Evolutionary conservation across 2,888 invertebrate species (phyloP).

Genomic region (Eustalomyia histrio): DNA sequence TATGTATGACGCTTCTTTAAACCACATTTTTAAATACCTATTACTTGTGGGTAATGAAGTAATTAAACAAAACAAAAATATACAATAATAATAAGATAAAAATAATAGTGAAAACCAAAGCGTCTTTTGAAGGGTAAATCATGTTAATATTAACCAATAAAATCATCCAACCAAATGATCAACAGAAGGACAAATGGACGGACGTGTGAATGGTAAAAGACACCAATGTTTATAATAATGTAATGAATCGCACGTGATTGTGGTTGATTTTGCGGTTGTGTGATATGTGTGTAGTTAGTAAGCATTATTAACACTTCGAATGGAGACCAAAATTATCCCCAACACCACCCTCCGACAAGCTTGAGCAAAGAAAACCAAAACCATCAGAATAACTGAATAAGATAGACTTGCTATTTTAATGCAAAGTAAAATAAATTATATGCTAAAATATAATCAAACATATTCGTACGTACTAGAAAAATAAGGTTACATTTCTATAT

Average conservation of each 20-base stretch:
- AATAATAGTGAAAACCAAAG: background rate
- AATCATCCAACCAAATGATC: conserved; percentile 13
- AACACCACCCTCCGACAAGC: background rate
- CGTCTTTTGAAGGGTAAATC: conserved; percentile 10
- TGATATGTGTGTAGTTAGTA: conserved; percentile 1
- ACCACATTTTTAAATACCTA: conserved; percentile 33
- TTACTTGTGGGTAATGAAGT: conserved; percentile 34
- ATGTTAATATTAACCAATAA: conserved; percentile 21
- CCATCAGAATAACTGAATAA: too few relatives aligned
- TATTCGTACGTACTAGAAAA: too few relatives aligned
- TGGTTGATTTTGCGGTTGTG: conserved; percentile 34
- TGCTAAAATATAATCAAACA: too few relatives aligned
- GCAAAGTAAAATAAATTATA: too few relatives aligned
- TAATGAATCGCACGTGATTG: conserved; percentile 5
- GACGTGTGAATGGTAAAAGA: too few relatives aligned
- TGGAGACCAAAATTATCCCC: conserved; percentile 3
- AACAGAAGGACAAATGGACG: background rate
- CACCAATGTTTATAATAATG: background rate
- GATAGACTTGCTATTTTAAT: too few relatives aligned
- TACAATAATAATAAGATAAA: background rate
- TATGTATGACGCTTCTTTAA: conserved; percentile 6
- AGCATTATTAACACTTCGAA: background rate
- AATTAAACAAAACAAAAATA: conserved; percentile 16
- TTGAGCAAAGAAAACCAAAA: too few relatives aligned
- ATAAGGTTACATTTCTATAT: too few relatives aligned